Percentiles rank a stretch among this genome's conserved stretches.
These are phyloP conservation scores for Microplitis mediator DNA, from an alignment of 1,140 invertebrate genomes.

Conservation along the genomic window DNA sequence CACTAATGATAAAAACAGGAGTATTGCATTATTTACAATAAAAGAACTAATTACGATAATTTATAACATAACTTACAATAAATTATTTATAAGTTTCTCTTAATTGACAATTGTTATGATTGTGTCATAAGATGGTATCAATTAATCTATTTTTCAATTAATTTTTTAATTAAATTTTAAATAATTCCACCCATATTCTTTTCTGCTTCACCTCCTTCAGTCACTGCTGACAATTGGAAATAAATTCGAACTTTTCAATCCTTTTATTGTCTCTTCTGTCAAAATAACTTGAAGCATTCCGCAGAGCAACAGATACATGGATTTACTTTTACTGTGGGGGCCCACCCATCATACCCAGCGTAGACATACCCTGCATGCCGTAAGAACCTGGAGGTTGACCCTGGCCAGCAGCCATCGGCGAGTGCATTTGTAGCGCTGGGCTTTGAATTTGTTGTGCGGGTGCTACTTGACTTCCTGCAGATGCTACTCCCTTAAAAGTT, in stretches of 20 bases:
- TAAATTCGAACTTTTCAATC: not conserved
- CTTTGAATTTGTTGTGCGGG: constrained; percentile 65
- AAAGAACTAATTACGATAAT: too few species aligned
- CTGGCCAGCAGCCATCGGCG: constrained; percentile 57
- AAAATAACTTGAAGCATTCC: not conserved
- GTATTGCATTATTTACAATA: too few species aligned
- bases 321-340: constrained; percentile 51
- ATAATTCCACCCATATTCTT: too few species aligned
- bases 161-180: too few species aligned
- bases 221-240: too few species aligned
- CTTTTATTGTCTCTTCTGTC: not conserved
- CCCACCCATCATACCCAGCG: constrained; percentile 65
- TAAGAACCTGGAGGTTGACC: constrained; percentile 58
- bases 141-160: too few species aligned
- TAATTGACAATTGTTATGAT: too few species aligned
- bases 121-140: too few species aligned
- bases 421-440: constrained; percentile 63
- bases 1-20: too few species aligned
- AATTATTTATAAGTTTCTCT: too few species aligned
- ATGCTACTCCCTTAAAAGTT: constrained; percentile 53
- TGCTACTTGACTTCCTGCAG: constrained; percentile 58
- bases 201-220: too few species aligned
- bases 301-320: not conserved
- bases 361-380: constrained; percentile 53
- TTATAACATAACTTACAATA: too few species aligned